These are phyloP conservation scores for Sternotherus odoratus DNA, from an alignment of 2,797 vertebrate genomes.

Conservation along the genomic window DNA sequence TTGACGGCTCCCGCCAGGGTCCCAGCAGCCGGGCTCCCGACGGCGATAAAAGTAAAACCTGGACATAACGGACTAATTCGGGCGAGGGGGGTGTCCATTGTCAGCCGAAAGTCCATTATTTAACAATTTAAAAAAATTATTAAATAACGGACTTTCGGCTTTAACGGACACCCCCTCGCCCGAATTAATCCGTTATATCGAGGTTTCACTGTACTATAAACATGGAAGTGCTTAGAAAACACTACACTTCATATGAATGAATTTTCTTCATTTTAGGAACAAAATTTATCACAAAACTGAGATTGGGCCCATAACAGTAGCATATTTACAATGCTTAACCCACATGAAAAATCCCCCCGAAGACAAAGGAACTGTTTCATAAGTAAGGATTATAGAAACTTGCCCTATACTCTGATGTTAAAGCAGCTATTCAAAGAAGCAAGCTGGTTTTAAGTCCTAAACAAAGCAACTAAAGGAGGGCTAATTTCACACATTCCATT, in stretches of 20 bases:
- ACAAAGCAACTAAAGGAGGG: not conserved
- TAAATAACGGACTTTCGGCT: too few relatives aligned
- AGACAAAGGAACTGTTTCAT: not conserved
- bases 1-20: too few relatives aligned
- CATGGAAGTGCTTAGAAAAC: not conserved
- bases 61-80: too few relatives aligned
- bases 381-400: not conserved
- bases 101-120: too few relatives aligned
- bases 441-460: not conserved
- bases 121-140: too few relatives aligned
- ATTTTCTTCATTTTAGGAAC: not conserved
- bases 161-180: too few relatives aligned
- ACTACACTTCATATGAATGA: not conserved
- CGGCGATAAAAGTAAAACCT: too few relatives aligned
- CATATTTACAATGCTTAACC: not conserved
- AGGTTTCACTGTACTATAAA: not conserved
- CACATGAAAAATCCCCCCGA: not conserved
- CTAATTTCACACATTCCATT: not conserved
- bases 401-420: not conserved
- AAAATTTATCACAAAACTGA: not conserved
- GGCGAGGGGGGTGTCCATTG: too few relatives aligned
- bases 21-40: too few relatives aligned
- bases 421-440: not conserved
- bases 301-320: not conserved
- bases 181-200: too few relatives aligned